Evolutionary conservation across 2,888 invertebrate species (phyloP).

Genomic region (Clostera curtula): DNA sequence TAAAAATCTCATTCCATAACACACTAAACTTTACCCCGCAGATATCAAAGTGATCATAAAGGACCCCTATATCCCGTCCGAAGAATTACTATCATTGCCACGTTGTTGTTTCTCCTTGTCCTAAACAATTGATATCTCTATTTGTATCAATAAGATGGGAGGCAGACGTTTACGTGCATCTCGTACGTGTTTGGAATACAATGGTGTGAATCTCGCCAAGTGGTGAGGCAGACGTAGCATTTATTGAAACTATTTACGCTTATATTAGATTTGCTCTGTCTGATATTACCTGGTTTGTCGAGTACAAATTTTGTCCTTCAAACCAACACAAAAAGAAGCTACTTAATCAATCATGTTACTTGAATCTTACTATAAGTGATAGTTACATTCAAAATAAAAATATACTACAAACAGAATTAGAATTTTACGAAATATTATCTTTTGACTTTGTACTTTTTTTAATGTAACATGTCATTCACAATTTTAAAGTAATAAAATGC

Average conservation of each 20-base stretch:
- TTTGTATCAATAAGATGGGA: slow-evolving; percentile 72
- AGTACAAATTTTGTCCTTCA: too few relatives aligned
- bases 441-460: too few relatives aligned
- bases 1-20: slow-evolving; percentile 44
- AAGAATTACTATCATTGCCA: slow-evolving; percentile 58
- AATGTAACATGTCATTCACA: too few relatives aligned
- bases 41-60: slow-evolving; percentile 45
- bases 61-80: slow-evolving; percentile 38
- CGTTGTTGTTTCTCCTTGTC: slow-evolving; percentile 59
- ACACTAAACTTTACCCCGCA: slow-evolving; percentile 37
- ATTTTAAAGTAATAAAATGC: too few relatives aligned
- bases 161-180: slow-evolving; percentile 67
- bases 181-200: slow-evolving; percentile 63
- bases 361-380: too few relatives aligned
- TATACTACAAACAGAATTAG: too few relatives aligned
- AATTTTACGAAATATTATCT: too few relatives aligned
- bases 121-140: slow-evolving; percentile 73
- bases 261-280: slow-evolving; percentile 23
- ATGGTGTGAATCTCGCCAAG: slow-evolving; percentile 30
- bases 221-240: slow-evolving; percentile 32
- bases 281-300: too few relatives aligned
- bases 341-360: too few relatives aligned
- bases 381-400: too few relatives aligned
- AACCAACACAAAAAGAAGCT: too few relatives aligned
- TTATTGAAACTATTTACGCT: slow-evolving; percentile 50